Base-by-base conservation (phyloP, 2,888 invertebrate species). In the Drosophila differens region DNA sequence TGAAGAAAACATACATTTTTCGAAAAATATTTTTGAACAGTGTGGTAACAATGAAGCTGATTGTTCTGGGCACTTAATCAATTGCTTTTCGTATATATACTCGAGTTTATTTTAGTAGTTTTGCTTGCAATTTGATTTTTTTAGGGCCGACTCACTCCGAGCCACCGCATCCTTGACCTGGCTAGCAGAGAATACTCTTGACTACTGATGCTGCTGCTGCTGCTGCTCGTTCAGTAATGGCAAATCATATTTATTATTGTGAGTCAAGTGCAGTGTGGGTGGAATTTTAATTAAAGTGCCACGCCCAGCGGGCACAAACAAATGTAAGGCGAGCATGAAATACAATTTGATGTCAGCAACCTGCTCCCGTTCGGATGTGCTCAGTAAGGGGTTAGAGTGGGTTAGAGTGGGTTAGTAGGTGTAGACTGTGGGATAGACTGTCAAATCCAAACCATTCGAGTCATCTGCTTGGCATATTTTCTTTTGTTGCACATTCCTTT, bases 251-350 rank as follows among this genome's bases (percentile, higher is more conserved):
- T 77, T 83, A 74, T 70, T 73, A 75, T 83, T 65, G 51, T 51
- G 63, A 83, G 68, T 76, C 85, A 79, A 72, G 64, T 85, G 85
- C 79, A 76, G 61, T 58, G 66, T 39, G 55, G 71, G 59, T 58
- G 67, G 65, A 82, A 70, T 85, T 83, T 83, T 88, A 83, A 83
- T 83, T 88, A 83, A 88, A 83, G 79, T 82, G 88, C 85, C 88
- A 82, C 72, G 70, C 70, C 85, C 88, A 76, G 69, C 57, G 76
- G 76, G 74, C 75, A 67, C 74, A 58, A 62, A 55, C 77, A 69
- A 70, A 70, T 69, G 57, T 68, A 69, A 49, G 68, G 66, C 52
- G 49, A 60, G 59, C 76, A 44, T 65, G 54, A 70, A 74, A 65
- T 53, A 49, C 58, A 79, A 73, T 76, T 74, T 79, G 41, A 74